Evolutionary conservation across 2,797 vertebrate genomes (phyloP).

Genomic region (Arctocebus calabarensis): DNA sequence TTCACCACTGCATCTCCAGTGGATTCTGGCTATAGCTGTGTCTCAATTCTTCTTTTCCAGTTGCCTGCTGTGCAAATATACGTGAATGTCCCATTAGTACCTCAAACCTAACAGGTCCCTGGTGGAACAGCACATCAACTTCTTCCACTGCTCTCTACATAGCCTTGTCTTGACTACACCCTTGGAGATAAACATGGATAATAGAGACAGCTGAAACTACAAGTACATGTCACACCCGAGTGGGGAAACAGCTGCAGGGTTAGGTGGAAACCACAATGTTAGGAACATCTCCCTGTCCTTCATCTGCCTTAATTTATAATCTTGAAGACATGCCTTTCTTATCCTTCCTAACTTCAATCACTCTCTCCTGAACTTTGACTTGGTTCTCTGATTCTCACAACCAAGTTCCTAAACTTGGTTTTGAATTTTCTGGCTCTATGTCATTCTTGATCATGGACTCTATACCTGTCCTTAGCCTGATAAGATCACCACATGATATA

Average conservation of each 20-base stretch:
- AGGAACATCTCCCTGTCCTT: background rate
- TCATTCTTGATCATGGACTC: background rate
- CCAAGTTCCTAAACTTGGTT: background rate
- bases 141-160: background rate
- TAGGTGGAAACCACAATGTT: conserved; percentile 21
- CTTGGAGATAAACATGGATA: conserved; percentile 52
- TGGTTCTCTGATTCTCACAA: background rate
- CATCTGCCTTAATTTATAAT: background rate
- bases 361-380: background rate
- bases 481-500: background rate
- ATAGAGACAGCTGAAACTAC: background rate
- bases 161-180: conserved; percentile 7
- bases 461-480: background rate
- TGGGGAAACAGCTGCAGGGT: conserved; percentile 58
- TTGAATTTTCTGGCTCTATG: background rate
- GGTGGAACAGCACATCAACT: background rate
- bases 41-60: background rate
- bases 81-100: background rate
- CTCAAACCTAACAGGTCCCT: background rate
- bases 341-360: background rate
- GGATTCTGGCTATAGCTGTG: background rate
- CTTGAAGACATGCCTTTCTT: background rate
- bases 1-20: fast-evolving
- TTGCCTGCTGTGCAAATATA: background rate
- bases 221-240: background rate